Base-by-base conservation (phyloP, 2,113 vertebrate genomes). In the Ictidomys tridecemlineatus region DNA sequence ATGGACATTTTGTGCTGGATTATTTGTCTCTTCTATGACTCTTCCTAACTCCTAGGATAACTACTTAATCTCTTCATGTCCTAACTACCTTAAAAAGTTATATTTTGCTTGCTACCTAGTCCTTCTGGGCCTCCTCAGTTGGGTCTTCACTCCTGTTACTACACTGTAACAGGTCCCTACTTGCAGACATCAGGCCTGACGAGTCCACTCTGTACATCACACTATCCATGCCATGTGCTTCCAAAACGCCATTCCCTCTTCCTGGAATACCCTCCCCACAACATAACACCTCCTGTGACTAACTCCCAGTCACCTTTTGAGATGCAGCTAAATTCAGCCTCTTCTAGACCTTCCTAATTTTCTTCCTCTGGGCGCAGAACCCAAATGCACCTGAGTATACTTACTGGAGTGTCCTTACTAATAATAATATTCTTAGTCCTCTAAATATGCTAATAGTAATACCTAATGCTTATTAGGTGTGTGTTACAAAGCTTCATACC, bases 131-230 rank as follows among this genome's bases (percentile, higher is more conserved):
- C n/a, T n/a, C 37, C 13, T 90, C 42, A 45, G 0, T 63, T 20
- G 45, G 84, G 22, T 79, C 78, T n/a, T 61, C 51, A 32, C 11
- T 48, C 37, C 7, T 17, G 4, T 3, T 58, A 34, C 63, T 26
- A 2, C 28, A 1, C 30, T n/a, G 3, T 30, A 8, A 11, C 8
- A 3, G 63, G 16, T 32, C 11, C 73, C 80, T 5, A 42, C 70
- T 22, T 5, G 1, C 32, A 10, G 26, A 18, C 3, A 6, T 69
- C 32, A 56, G 37, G 0, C 42, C 39, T 39, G 10, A 9, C 12
- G 4, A 1, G 1, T 20, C 70, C 18, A 6, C 10, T 6, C 18
- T 56, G 0, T 8, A 16, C 9, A 16, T 30, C 5, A 4, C 20
- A 8, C 45, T n/a, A 0, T 8, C 65, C 32, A 11, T 37, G 30